Evolutionary conservation across 2,888 invertebrate species (phyloP).

Genomic region (Rosalia funebris): DNA sequence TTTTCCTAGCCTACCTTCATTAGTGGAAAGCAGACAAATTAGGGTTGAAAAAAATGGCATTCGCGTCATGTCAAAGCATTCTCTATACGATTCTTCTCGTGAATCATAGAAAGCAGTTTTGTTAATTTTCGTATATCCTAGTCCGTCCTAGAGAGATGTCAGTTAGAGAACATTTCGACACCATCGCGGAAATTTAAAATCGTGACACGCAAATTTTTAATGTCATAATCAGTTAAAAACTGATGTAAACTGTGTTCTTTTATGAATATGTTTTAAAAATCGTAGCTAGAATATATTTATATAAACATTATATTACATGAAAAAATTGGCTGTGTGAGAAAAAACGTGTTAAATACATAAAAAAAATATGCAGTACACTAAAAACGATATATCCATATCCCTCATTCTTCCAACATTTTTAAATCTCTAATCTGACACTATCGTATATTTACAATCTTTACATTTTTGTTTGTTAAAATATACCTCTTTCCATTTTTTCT

Average conservation of each 20-base stretch:
- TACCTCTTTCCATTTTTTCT: slow-evolving; percentile 46
- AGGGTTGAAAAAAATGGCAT: slow-evolving; percentile 9
- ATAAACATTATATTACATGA: slow-evolving; percentile 53
- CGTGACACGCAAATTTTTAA: slow-evolving; percentile 22
- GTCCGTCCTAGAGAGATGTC: not conserved
- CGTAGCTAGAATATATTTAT: slow-evolving; percentile 46
- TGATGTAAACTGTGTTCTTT: slow-evolving; percentile 29
- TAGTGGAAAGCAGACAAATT: too few species aligned
- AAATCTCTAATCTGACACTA: slow-evolving; percentile 52
- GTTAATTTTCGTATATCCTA: too few species aligned
- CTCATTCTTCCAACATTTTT: slow-evolving; percentile 51
- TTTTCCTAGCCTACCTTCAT: not conserved
- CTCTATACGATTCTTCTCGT: not conserved
- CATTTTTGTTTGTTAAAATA: slow-evolving; percentile 45
- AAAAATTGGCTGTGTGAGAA: slow-evolving; percentile 49
- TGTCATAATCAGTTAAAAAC: slow-evolving; percentile 22
- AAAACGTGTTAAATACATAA: slow-evolving; percentile 46
- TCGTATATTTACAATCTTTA: slow-evolving; percentile 49
- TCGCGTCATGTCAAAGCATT: not conserved
- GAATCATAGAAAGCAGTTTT: not conserved
- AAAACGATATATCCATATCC: slow-evolving; percentile 49
- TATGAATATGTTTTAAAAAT: slow-evolving; percentile 48
- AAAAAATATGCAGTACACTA: slow-evolving; percentile 47
- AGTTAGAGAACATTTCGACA: not conserved
- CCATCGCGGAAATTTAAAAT: not conserved